These are phyloP conservation scores for Sardinella longiceps DNA, from an alignment of 2,797 vertebrate genomes.

Conservation along the genomic window DNA sequence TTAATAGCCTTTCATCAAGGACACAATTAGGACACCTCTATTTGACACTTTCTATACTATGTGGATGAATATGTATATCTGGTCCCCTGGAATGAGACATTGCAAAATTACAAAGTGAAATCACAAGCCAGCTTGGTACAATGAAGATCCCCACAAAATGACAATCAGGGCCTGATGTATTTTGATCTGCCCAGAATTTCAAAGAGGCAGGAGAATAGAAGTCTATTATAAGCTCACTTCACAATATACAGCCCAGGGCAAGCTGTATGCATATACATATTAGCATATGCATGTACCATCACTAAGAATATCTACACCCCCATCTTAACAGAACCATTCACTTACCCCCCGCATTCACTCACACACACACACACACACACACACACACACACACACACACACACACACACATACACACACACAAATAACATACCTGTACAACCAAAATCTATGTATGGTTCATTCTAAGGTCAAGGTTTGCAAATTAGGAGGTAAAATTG, in stretches of 20 bases:
- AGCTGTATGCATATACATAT: constrained; percentile 69
- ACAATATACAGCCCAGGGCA: constrained; percentile 71
- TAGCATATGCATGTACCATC: constrained; percentile 62
- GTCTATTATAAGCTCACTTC: constrained; percentile 64
- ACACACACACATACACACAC: not conserved
- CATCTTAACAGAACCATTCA: constrained; percentile 25
- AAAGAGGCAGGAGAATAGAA: constrained; percentile 63
- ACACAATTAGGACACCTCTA: constrained; percentile 84
- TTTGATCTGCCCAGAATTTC: constrained; percentile 67
- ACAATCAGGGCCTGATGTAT: constrained; percentile 62
- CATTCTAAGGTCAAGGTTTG: not conserved
- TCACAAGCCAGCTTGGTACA: constrained; percentile 48
- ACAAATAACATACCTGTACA: not conserved
- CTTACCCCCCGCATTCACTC: not conserved
- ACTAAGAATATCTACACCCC: constrained; percentile 46
- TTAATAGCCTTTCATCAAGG: constrained; percentile 85
- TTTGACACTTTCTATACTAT: constrained; percentile 79
- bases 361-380: constrained; percentile 23
- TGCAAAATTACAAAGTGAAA: constrained; percentile 73
- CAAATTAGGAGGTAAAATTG: not conserved
- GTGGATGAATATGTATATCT: constrained; percentile 76
- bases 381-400: not conserved
- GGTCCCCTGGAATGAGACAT: constrained; percentile 68
- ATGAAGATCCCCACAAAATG: constrained; percentile 61
- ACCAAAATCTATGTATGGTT: not conserved